phyloP scores from a whole-genome alignment of 2,113 vertebrate genomes.

The Hemibagrus wyckioides region DNA sequence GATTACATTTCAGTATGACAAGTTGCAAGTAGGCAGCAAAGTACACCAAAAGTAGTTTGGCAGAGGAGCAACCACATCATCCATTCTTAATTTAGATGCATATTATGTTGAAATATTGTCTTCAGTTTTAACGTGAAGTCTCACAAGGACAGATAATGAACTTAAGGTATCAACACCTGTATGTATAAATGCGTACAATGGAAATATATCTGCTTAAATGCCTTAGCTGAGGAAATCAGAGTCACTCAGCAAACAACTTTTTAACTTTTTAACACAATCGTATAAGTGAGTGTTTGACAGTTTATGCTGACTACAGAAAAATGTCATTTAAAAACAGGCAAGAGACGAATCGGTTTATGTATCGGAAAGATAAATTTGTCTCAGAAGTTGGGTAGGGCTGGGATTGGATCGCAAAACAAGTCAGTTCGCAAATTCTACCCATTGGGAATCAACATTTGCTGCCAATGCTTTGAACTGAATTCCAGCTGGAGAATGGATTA shows the following conservation, averaged over 20 bases:
- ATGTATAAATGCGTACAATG: not conserved
- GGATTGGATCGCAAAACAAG: not conserved
- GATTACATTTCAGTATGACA: not conserved
- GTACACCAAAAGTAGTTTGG: not conserved
- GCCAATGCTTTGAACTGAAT: not conserved
- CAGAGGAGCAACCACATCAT: not conserved
- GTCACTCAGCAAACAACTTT: not conserved
- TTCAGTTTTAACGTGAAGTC: not conserved
- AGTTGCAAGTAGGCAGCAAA: not conserved
- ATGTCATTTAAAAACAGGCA: not conserved
- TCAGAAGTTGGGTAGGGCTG: not conserved
- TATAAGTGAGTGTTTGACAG: not conserved
- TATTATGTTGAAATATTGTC: not conserved
- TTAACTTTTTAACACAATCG: not conserved
- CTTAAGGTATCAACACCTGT: not conserved
- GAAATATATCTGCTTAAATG: not conserved
- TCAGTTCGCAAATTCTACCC: not conserved
- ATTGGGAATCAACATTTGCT: not conserved
- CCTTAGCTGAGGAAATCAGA: not conserved
- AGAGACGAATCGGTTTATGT: not conserved
- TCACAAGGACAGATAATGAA: not conserved
- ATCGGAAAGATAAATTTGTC: not conserved
- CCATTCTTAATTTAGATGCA: not conserved
- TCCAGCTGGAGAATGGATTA: not conserved
- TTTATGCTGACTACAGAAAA: constrained; percentile 13